These are phyloP conservation scores for Uropetala carovei DNA, from an alignment of 2,888 invertebrate species.

Conservation along the genomic window DNA sequence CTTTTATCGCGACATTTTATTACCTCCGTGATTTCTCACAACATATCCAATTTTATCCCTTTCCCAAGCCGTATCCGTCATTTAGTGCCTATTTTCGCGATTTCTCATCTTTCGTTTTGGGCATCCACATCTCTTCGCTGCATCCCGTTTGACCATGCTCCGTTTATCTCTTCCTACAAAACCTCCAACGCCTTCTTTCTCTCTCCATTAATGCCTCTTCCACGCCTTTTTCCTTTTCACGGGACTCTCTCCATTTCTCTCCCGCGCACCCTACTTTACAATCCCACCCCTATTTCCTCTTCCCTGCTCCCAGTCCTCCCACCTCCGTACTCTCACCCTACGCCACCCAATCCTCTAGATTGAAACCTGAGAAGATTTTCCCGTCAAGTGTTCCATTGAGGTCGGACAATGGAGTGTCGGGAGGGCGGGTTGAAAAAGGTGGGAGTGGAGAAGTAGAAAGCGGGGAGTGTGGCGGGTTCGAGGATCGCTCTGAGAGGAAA, in stretches of 20 bases:
- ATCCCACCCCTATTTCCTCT: neutral
- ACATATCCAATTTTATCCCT: neutral
- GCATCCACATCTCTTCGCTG: neutral
- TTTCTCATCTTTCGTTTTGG: neutral
- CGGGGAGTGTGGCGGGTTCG: neutral
- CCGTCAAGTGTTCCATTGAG: conserved; percentile 64
- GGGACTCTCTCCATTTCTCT: neutral
- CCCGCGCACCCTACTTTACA: neutral
- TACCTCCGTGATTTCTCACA: neutral
- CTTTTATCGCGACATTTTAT: neutral
- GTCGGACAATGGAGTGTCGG: conserved; percentile 44
- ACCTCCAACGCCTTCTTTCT: neutral
- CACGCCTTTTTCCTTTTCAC: neutral
- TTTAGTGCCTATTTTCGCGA: neutral
- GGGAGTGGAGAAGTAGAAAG: neutral
- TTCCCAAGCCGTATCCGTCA: neutral
- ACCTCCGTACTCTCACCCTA: neutral
- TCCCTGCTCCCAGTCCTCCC: neutral
- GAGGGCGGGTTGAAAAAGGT: neutral
- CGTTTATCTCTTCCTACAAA: conserved; percentile 30
- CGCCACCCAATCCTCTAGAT: conserved; percentile 57
- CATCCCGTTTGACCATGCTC: conserved; percentile 12
- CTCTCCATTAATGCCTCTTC: neutral
- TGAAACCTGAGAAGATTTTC: conserved; percentile 63
- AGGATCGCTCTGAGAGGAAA: neutral